Conservation (phyloP, 2,113 vertebrate species). For the Laticauda colubrina region DNA sequence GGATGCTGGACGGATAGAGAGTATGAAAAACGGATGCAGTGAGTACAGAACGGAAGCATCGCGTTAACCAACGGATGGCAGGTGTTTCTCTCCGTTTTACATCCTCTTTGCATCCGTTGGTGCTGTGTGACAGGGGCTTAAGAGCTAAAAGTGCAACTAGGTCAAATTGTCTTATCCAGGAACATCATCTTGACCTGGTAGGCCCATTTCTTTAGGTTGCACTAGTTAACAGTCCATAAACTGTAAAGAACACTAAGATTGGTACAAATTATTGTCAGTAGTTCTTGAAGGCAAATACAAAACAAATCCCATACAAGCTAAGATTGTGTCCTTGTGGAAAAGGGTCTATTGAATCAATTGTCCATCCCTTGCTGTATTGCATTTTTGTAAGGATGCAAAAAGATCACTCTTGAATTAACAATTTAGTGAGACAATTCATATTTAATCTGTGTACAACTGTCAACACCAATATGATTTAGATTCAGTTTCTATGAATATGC, state of each 20-base stretch:
- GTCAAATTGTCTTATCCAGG: background rate
- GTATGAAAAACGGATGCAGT: no score
- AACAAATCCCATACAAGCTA: background rate
- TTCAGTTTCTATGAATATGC: background rate
- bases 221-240: background rate
- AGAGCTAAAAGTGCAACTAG: background rate
- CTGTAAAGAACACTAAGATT: background rate
- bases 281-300: background rate
- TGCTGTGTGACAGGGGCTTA: no score
- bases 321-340: background rate
- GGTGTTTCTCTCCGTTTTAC: no score
- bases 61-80: no score
- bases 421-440: background rate
- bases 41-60: no score
- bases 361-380: background rate
- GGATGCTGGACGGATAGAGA: no score
- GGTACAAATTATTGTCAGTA: background rate
- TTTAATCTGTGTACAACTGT: background rate
- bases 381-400: background rate
- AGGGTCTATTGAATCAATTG: background rate
- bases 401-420: background rate
- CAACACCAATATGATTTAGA: background rate
- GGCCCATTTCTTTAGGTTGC: background rate
- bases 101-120: no score
- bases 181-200: background rate